Evolutionary conservation across 2,888 invertebrate species (phyloP).

Genomic region (Lymantria dispar): DNA sequence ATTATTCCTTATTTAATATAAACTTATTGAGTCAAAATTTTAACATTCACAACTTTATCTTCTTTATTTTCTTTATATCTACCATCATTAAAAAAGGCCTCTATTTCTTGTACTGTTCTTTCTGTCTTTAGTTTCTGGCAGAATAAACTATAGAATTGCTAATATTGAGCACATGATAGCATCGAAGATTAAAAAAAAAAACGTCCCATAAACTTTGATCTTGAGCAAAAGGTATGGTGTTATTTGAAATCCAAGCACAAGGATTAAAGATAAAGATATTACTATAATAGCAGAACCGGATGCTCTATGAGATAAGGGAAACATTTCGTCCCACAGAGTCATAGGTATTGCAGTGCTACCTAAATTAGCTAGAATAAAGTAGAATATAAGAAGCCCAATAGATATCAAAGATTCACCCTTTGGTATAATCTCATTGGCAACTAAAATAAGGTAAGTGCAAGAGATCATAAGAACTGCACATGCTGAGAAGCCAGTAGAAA

Average conservation of each 20-base stretch:
- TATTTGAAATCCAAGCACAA: constrained; percentile 45
- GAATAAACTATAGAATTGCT: constrained; percentile 30
- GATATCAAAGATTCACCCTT: constrained; percentile 42
- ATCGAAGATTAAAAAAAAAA: constrained; percentile 39
- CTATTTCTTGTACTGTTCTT: constrained; percentile 50
- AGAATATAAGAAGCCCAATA: constrained; percentile 42
- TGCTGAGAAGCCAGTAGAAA: constrained; percentile 39
- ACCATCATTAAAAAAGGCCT: constrained; percentile 38
- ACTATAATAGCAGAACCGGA: constrained; percentile 46
- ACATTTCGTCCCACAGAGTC: constrained; percentile 57
- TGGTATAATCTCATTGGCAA: constrained; percentile 32
- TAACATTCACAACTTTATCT: not conserved
- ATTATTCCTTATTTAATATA: no score
- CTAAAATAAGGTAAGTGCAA: constrained; percentile 46
- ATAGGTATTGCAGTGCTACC: constrained; percentile 61
- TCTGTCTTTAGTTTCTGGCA: constrained; percentile 50
- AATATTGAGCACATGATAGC: constrained; percentile 23
- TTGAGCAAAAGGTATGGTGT: constrained; percentile 43
- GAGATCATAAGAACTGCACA: constrained; percentile 35
- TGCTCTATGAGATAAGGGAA: constrained; percentile 55
- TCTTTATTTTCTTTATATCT: constrained; percentile 6
- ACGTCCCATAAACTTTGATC: constrained; percentile 39
- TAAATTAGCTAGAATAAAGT: constrained; percentile 53
- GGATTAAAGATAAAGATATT: constrained; percentile 34
- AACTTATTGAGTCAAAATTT: not conserved